Evolutionary conservation across 64 coral and sea anemone genomes (phyloP), one percentile per base, ranked within the genome.

Genomic region (Montipora sp.): DNA sequence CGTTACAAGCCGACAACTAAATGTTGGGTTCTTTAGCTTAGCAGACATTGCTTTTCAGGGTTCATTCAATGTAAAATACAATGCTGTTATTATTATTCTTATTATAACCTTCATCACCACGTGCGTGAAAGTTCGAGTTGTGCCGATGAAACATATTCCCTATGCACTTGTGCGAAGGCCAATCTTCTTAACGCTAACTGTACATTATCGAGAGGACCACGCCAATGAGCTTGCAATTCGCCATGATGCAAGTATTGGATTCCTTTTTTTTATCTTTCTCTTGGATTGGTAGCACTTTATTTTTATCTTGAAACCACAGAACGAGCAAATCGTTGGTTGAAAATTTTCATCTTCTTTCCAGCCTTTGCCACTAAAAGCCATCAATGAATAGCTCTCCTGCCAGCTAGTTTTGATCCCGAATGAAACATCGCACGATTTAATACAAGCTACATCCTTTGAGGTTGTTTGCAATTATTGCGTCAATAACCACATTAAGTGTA

Each of bases 391-490:
- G 10, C 5, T 8, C 9, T 57, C 53, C 53, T 57, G 51, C 79
- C 4, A 49, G 2, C 2, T 71, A 20, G 3, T 50, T 66, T 85
- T 47, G 4, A 51, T 71, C 43, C 18, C 13, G 2, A 48, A 9
- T 5, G 63, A 8, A 36, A 85, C 15, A 22, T 59, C 45, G 12
- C 7, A 12, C 36, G 8, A 51, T 71, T 93, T 53, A 98, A 69
- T 95, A 98, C 57, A 98, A 85, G 48, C 96, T 90, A 90, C 96
- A 98, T 77, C 93, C 96, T 90, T 98, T 98, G 67, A 98, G 84
- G 92, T 98, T 98, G 45, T 95, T 98, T 63, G 96, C 96, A 87
- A 98, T 98, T 75, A 98, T 98, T 82, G 93, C 95, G 79, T 98
- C 96, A 89, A 93, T 98, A 74, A 98, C 96, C 19, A 90, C 96